Base-by-base conservation (phyloP, 2,888 invertebrate species). In the Micropterix aruncella region DNA sequence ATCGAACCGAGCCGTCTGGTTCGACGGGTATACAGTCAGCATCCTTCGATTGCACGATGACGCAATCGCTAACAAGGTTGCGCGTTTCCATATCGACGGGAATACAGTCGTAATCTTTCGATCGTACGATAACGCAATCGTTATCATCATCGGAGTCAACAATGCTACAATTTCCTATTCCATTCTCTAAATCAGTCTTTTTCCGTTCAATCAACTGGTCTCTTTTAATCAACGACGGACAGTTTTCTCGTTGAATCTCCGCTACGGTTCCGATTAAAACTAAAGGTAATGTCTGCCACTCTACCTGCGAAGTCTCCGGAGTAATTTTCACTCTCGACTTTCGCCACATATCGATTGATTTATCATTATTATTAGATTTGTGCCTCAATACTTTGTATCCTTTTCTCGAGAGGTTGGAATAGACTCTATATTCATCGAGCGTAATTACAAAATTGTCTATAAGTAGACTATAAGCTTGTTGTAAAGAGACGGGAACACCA, bases 401-500 rank as follows among this genome's bases (percentile, higher is more conserved):
- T 37, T 70, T 55, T 52, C 73, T 67, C 46, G 73, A 67, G 1
- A 79, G 62, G 19, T 75, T 72, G 36, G 75, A 66, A 56, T 74
- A 79, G 0, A 77, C 76, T 60, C 71, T 71, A 52, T 77, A 79
- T 51, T 77, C 69, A 18, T 62, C 56, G 15, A 72, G n/a, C n/a
- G n/a, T 46, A 15, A 66, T 56, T 18, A 71, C 60, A 40, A 58
- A 51, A 18, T 57, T 58, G 37, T 52, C 51, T 0, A 74, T 53
- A 39, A 80, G 56, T 48, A 80, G 56, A 18, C 69, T 60, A 52
- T 79, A 82, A 9, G 77, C 79, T 62, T 80, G 79, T 57, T 81
- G 78, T 38, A 83, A 59, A 46, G 79, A 80, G 16, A 82, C 64
- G 44, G 73, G 67, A 1, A 77, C 61, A 19, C 68, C 69, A 55